phyloP scores from a whole-genome alignment of 2,888 invertebrate species.

The Vandiemenella viatica region DNA sequence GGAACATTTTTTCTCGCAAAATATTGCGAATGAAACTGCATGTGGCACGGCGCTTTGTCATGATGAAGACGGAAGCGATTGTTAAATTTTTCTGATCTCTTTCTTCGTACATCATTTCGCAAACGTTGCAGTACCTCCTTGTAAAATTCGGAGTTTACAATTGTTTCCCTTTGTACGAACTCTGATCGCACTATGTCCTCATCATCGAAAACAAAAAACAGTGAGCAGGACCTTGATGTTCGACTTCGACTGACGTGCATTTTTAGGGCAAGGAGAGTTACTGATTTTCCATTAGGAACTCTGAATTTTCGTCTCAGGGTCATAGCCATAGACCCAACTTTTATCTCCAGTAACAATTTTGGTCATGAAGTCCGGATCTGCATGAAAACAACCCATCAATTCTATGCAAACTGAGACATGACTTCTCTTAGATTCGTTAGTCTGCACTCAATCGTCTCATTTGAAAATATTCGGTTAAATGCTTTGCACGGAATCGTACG shows the following conservation, averaged over 20 bases:
- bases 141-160: background rate
- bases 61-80: background rate
- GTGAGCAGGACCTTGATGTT: background rate
- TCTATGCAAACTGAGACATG: background rate
- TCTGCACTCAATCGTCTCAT: background rate
- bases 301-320: background rate
- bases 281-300: background rate
- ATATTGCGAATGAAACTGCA: background rate
- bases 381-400: background rate
- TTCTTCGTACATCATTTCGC: background rate
- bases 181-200: background rate
- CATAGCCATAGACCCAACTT: background rate
- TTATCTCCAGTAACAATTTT: background rate
- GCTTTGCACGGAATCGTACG: no score
- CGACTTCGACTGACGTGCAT: background rate
- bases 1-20: background rate
- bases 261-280: background rate
- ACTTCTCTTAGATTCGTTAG: background rate
- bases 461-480: background rate
- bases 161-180: background rate
- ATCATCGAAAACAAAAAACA: background rate
- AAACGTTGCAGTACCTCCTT: background rate
- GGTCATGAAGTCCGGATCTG: background rate
- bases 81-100: background rate
- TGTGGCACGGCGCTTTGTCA: background rate